phyloP scores from a whole-genome alignment of 1,140 invertebrate genomes.

The Helicoverpa armigera region DNA sequence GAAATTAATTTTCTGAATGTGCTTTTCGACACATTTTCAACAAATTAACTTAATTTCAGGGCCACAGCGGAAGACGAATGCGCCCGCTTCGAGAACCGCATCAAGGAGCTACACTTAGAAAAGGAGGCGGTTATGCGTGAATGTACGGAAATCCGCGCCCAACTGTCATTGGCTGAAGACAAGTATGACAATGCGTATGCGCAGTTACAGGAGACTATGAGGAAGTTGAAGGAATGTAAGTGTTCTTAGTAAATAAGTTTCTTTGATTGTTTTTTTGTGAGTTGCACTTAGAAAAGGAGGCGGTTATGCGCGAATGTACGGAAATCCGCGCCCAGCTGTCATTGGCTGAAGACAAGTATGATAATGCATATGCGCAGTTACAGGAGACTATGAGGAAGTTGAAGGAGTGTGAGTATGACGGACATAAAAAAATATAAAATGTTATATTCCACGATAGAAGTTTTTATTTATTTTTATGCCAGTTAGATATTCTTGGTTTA shows the following conservation, averaged over 20 bases:
- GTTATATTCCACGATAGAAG: too few relatives aligned
- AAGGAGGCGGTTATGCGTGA: conserved; percentile 90
- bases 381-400: conserved; percentile 92
- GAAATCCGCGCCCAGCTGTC: conserved; percentile 93
- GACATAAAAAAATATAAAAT: too few relatives aligned
- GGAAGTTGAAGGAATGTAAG: conserved; percentile 93
- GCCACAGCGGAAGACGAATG: conserved; percentile 91
- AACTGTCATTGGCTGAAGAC: conserved; percentile 92
- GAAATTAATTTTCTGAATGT: too few relatives aligned
- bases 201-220: conserved; percentile 91
- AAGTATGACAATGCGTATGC: conserved; percentile 90
- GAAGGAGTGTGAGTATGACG: conserved; percentile 91
- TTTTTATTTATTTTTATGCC: too few relatives aligned
- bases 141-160: conserved; percentile 92
- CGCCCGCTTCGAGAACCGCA: conserved; percentile 89
- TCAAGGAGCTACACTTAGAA: conserved; percentile 91
- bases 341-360: conserved; percentile 92
- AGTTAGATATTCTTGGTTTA: too few relatives aligned
- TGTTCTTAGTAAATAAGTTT: conserved; percentile 39
- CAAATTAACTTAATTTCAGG: conserved; percentile 61
- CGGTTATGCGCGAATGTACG: conserved; percentile 89
- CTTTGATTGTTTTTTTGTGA: background rate
- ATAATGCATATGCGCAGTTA: conserved; percentile 90
- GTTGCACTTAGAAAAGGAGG: conserved; percentile 90
- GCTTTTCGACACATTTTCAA: background rate